Base-by-base conservation (phyloP, 2,888 invertebrate genomes). In the Euzophera pinguis region DNA sequence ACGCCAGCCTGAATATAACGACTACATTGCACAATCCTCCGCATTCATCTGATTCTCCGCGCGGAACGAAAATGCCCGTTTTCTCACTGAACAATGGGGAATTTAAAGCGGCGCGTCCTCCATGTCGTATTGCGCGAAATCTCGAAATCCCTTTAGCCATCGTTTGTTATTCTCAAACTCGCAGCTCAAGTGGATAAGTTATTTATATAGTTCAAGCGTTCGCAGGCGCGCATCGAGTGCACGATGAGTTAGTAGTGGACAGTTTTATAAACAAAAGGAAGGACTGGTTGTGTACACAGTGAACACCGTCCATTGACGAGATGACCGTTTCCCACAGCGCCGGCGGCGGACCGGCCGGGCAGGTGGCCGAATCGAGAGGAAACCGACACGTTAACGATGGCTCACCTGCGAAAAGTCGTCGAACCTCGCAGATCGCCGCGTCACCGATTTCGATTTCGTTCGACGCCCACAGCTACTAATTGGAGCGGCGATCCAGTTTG, bases 251-350 rank as follows among this genome's bases (percentile, higher is more conserved):
- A 80, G 74, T 77, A 88, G 88, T 87, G 84, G 87, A 84, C 85
- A 86, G 89, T 89, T 89, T 88, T 81, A 84, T 87, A 89, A 89
- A 90, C 86, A 90, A 85, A 81, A 74, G 69, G 66, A 78, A 75
- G 73, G 74, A 72, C 70, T 70, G 70, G 73, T 71, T 77, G 78
- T 78, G 74, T 79, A 74, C 80, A 72, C 78, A 73, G 75, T 78
- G 74, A 78, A 74, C 80, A 72, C 78, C 73, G 75, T 62, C 77
- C 81, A 87, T 87, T 86, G 84, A 84, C 76, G 78, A 79, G 76
- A 76, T 72, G 78, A 67, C 55, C 67, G 73, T 79, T 85, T 87
- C 85, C 84, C 88, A 87, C 85, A 84, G 73, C 67, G 73, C 67
- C 66, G 70, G 67, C 64, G 72, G 69, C 66, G 58, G 70, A 74